Base-by-base conservation (phyloP, 2,888 invertebrate genomes). In the Charanyca ferruginea region DNA sequence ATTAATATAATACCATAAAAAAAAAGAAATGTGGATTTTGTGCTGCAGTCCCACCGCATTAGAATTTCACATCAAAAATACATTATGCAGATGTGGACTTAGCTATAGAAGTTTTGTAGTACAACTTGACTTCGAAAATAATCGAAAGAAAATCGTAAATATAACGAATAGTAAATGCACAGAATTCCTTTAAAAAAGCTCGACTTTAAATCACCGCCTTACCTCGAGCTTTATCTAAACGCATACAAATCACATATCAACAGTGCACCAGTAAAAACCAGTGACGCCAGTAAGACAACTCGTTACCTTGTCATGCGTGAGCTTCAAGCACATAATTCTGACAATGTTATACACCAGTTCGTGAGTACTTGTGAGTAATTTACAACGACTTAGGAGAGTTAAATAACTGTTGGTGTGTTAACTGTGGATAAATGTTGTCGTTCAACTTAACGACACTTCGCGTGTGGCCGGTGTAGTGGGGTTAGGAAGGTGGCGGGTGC, bases 371-470 rank as follows among this genome's bases (percentile, higher is more conserved):
- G 66, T 65, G 55, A 76, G 47, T 60, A 68, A 65, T 80, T 78
- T 66, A 83, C 78, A 81, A 68, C 69, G 62, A 78, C 66, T 80
- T 81, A 73, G 66, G 69, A 47, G 49, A 64, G 63, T 72, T 80
- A 80, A 82, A 68, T 80, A 69, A 73, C 78, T 75, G 64, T 54
- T 44, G 68, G 73, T 68, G 65, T 79, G 83, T 86, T 87, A 87
- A 87, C 84, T 84, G 80, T 83, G 85, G 89, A 89, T 90, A 91
- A 91, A 93, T 91, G 90, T 89, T 90, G 91, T 91, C 91, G 85
- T 91, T 91, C 79, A 73, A 81, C 85, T 91, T 93, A 90, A 93
- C 87, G 91, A 88, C 81, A 77, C 89, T 74, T 85, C 84, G 89
- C 87, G 92, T 92, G 90, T 90, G 93, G 93, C 86, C 92, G 83